Base-by-base conservation (phyloP, 2,113 vertebrate genomes). In the Pluvianellus socialis region DNA sequence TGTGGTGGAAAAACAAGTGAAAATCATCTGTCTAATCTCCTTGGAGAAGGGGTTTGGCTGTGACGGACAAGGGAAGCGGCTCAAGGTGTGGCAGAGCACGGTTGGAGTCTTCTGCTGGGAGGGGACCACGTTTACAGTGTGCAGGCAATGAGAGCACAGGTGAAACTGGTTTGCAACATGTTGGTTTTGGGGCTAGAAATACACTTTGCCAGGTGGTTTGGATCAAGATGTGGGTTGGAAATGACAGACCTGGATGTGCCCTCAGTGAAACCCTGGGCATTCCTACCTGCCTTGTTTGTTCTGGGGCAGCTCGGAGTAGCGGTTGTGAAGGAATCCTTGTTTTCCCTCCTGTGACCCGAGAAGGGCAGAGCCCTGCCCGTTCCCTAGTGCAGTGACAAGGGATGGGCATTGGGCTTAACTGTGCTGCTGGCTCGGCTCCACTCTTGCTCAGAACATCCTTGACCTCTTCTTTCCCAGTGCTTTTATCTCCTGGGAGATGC, bases 111-210 rank as follows among this genome's bases (percentile, higher is more conserved):
- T 71, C 45, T 47, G 33, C 49, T 56, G 33, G 19, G 28, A 58
- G 30, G 14, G 32, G 7, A 3, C 47, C 0, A 1, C 2, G 27
- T 44, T 53, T 24, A 3, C 70, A 3, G 33, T 47, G 1, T 2
- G 5, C 9, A 14, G 38, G 38, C 38, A 38, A 38, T 38, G 38
- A 38, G 2, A 4, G 47, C n/a, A 13, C 3, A 27, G 24, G 24
- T 50, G 45, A 59, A 71, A 17, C 44, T 61, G 23, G 32, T 52
- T 24, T 42, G 40, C 4, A 0, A 6, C 5, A 3, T n/a, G 32
- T 38, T 58, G 74, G 38, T 9, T 16, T 66, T 73, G 45, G 40
- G 33, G 47, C 70, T 77, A 61, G 59, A 67, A 77, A 56, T 30
- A 19, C 0, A 17, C 52, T 62, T 90, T 40, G 9, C 35, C 28